Evolutionary conservation across 2,888 invertebrate genomes (phyloP).

Genomic region (Drosophila tripunctata): DNA sequence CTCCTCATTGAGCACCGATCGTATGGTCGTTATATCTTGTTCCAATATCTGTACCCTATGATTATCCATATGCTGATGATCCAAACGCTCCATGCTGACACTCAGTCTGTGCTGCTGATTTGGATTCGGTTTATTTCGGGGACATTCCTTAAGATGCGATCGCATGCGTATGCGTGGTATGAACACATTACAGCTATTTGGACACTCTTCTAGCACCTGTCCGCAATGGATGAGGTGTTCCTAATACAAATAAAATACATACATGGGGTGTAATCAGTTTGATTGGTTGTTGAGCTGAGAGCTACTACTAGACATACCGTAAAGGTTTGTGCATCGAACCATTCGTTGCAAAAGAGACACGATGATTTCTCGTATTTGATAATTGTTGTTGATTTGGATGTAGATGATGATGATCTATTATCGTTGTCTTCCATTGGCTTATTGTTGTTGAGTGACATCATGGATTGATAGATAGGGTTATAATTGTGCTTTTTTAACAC

Average conservation of each 20-base stretch:
- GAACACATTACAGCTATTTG: slow-evolving; percentile 89
- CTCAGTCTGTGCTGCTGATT: slow-evolving; percentile 46
- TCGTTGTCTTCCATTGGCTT: slow-evolving; percentile 1
- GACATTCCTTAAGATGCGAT: slow-evolving; percentile 86
- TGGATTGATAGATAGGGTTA: no score
- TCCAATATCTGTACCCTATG: slow-evolving; percentile 78
- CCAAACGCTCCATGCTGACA: slow-evolving; percentile 63
- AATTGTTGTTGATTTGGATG: slow-evolving; percentile 76
- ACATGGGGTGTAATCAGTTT: neutral
- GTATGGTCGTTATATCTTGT: slow-evolving; percentile 73
- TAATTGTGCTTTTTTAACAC: neutral
- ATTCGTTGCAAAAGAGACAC: slow-evolving; percentile 89
- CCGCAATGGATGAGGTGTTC: slow-evolving; percentile 89
- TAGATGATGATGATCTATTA: neutral
- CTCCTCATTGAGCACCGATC: slow-evolving; percentile 83
- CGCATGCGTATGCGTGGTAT: slow-evolving; percentile 87
- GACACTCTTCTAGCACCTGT: slow-evolving; percentile 89
- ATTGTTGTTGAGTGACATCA: slow-evolving; percentile 48
- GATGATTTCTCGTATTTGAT: slow-evolving; percentile 85
- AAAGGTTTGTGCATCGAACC: slow-evolving; percentile 87
- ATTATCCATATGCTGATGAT: slow-evolving; percentile 68
- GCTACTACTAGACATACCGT: no score
- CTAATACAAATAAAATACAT: no score
- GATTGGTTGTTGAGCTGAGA: neutral
- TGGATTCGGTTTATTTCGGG: slow-evolving; percentile 66